Percentiles rank a stretch among this genome's conserved stretches.
These are phyloP conservation scores for Teinopalpus imperialis DNA, from an alignment of 2,888 invertebrate genomes.

Conservation along the genomic window DNA sequence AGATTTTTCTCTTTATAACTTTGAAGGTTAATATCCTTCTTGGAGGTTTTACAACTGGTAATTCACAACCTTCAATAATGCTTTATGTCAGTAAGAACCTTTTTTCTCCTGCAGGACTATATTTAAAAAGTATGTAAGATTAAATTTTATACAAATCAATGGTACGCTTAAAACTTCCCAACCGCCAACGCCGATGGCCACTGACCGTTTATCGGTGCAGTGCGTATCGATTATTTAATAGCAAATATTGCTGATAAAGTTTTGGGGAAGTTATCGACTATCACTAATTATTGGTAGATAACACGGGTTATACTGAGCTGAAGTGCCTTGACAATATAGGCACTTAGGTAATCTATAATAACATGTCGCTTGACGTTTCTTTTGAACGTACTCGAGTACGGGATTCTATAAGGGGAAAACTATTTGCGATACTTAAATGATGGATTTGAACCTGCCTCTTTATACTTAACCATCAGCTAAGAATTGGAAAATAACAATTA, in stretches of 20 bases:
- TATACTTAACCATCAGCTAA: no score
- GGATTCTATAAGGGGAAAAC: constrained; percentile 2
- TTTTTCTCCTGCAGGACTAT: no score
- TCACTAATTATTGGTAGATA: constrained; percentile 78
- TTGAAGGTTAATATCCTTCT: no score
- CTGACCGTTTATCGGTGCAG: constrained; percentile 71
- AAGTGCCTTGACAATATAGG: constrained; percentile 61
- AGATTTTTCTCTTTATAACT: no score
- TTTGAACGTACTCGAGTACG: constrained; percentile 15
- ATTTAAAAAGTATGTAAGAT: no score
- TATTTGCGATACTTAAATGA: neutral
- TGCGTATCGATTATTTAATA: constrained; percentile 79
- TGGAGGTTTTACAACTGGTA: no score
- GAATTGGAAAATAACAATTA: no score
- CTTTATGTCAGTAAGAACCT: no score
- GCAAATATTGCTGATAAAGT: constrained; percentile 74
- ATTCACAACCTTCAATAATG: no score
- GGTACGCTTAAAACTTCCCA: neutral
- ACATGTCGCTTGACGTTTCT: constrained; percentile 18
- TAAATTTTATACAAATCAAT: no score
- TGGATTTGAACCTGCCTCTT: no score
- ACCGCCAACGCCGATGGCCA: constrained; percentile 42
- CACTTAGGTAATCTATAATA: constrained; percentile 29
- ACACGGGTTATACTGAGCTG: constrained; percentile 63
- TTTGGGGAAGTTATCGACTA: constrained; percentile 68